Evolutionary conservation across 2,797 vertebrate genomes (phyloP).

Genomic region (Anas acuta): DNA sequence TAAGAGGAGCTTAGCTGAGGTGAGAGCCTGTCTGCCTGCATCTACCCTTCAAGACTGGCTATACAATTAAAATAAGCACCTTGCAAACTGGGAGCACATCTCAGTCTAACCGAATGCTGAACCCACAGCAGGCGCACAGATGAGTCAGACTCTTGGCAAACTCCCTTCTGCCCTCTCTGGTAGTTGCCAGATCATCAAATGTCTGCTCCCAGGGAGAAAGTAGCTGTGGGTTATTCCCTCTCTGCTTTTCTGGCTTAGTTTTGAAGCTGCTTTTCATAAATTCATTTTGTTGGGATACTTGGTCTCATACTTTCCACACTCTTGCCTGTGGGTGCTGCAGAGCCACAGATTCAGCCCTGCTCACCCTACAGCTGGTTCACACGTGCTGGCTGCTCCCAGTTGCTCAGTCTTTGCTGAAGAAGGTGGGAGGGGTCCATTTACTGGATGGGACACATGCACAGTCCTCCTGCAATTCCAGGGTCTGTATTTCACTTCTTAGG

Average conservation of each 20-base stretch:
- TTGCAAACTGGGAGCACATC: constrained; percentile 11
- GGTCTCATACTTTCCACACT: neutral
- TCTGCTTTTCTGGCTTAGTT: neutral
- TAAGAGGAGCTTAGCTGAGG: constrained; percentile 87
- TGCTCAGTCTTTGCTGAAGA: neutral
- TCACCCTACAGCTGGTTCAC: neutral
- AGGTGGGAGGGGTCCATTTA: neutral
- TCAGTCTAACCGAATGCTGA: neutral
- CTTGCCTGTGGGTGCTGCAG: neutral
- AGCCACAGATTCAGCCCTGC: neutral
- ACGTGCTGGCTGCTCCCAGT: neutral
- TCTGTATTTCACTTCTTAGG: neutral
- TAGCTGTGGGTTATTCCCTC: neutral
- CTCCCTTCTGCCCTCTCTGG: neutral
- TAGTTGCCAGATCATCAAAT: constrained; percentile 43
- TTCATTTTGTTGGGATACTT: neutral
- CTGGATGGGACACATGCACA: neutral
- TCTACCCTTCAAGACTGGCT: neutral
- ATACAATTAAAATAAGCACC: constrained; percentile 41
- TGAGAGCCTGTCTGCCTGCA: constrained; percentile 68
- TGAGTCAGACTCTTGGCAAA: constrained; percentile 28
- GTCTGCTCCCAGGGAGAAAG: neutral
- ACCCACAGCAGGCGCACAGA: constrained; percentile 24
- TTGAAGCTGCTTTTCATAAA: neutral
- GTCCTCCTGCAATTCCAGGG: neutral